These are phyloP conservation scores for Carcinoscorpius rotundicauda DNA, from an alignment of 1,140 invertebrate species.

Conservation along the genomic window DNA sequence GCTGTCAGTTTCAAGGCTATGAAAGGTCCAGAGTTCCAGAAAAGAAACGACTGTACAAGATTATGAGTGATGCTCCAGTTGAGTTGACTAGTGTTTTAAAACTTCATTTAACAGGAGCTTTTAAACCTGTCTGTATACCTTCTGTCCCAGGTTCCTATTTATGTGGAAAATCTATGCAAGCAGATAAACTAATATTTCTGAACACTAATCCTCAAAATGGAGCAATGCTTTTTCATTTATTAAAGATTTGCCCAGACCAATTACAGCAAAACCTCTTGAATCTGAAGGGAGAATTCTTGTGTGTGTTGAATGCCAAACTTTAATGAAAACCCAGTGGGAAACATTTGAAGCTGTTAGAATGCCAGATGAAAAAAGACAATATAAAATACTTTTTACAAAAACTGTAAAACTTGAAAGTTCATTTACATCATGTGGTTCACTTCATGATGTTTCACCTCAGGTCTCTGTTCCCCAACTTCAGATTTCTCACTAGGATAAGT, in stretches of 20 bases:
- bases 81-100: background rate
- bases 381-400: slow-evolving; percentile 7
- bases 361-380: slow-evolving; percentile 56
- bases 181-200: background rate
- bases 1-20: slow-evolving; percentile 62
- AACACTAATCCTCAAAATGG: slow-evolving; percentile 18
- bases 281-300: slow-evolving; percentile 58
- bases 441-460: too few species aligned
- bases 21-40: slow-evolving; percentile 33
- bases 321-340: slow-evolving; percentile 76
- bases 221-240: slow-evolving; percentile 69
- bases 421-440: too few species aligned
- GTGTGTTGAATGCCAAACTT: slow-evolving; percentile 65
- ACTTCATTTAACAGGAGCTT: too few species aligned
- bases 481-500: too few species aligned
- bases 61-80: slow-evolving; percentile 24
- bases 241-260: slow-evolving; percentile 45
- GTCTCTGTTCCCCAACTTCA: too few species aligned
- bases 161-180: slow-evolving; percentile 27
- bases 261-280: slow-evolving; percentile 41
- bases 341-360: slow-evolving; percentile 66
- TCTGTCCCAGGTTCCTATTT: slow-evolving; percentile 23
- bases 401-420: too few species aligned
- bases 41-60: slow-evolving; percentile 30
- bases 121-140: background rate